These are phyloP conservation scores for Cantharis lateralis DNA, from an alignment of 2,888 invertebrate genomes.

Conservation along the genomic window DNA sequence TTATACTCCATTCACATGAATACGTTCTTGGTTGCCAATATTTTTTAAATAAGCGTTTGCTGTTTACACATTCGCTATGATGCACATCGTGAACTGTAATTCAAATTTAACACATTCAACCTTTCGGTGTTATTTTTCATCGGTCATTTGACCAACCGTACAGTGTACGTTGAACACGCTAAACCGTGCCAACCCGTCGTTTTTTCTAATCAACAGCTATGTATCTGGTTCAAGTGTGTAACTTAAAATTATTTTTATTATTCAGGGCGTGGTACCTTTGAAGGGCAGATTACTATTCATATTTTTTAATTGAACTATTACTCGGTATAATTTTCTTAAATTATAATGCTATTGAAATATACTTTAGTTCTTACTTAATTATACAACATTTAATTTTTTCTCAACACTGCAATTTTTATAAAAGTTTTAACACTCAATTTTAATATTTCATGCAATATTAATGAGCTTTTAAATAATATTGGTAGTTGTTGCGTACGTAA, in stretches of 20 bases:
- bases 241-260: neutral
- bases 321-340: neutral
- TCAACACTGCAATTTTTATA: neutral
- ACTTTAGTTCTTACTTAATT: too few species aligned
- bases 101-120: neutral
- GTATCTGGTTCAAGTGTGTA: neutral
- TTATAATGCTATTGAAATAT: neutral
- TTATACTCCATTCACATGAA: neutral
- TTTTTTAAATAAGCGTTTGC: neutral
- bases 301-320: neutral
- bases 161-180: neutral
- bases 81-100: neutral
- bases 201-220: neutral
- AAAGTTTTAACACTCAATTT: neutral
- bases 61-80: neutral
- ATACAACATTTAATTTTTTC: neutral
- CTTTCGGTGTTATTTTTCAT: neutral
- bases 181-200: neutral
- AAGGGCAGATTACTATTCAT: neutral
- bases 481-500: neutral
- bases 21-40: neutral
- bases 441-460: neutral
- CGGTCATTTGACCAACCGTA: neutral
- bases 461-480: neutral
- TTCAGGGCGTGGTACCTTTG: neutral